Evolutionary conservation across 1,140 invertebrate species (phyloP).

Genomic region (Bombus confusus): DNA sequence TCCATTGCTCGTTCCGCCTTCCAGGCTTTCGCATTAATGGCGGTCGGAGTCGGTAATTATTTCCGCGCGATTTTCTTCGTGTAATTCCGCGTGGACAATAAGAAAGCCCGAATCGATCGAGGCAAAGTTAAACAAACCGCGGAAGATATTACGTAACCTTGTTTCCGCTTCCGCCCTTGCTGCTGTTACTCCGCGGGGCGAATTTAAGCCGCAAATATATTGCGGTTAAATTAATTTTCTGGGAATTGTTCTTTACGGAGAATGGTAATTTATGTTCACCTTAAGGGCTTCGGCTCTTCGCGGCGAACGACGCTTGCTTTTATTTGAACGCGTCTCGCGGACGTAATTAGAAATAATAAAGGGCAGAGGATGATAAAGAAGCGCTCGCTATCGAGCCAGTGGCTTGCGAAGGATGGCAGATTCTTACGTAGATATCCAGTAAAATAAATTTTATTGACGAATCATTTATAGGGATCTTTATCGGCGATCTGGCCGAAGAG

Average conservation of each 20-base stretch:
- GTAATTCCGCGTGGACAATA: conserved; percentile 52
- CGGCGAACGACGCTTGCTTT: neutral
- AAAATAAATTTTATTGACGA: neutral
- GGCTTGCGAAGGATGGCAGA: neutral
- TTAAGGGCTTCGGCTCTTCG: neutral
- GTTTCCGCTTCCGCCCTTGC: neutral
- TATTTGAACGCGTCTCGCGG: neutral
- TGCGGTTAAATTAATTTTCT: conserved; percentile 39
- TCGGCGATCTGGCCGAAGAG: neutral
- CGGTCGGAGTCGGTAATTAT: conserved; percentile 65
- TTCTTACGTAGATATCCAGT: neutral
- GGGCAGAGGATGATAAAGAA: neutral
- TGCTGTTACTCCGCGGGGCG: neutral
- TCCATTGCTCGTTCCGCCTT: conserved; percentile 40
- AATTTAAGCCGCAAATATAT: conserved; percentile 22
- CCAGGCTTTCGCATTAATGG: conserved; percentile 55
- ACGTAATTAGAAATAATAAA: conserved; percentile 28
- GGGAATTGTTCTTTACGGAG: conserved; percentile 14
- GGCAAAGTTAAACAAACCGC: conserved; percentile 19
- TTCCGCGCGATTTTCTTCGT: conserved; percentile 71
- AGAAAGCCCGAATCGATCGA: conserved; percentile 43
- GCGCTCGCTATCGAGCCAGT: neutral
- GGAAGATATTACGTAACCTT: conserved; percentile 26
- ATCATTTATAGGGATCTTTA: neutral
- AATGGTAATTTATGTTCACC: conserved; percentile 32